phyloP scores from a whole-genome alignment of 2,113 vertebrate species.

The Nanorana parkeri region DNA sequence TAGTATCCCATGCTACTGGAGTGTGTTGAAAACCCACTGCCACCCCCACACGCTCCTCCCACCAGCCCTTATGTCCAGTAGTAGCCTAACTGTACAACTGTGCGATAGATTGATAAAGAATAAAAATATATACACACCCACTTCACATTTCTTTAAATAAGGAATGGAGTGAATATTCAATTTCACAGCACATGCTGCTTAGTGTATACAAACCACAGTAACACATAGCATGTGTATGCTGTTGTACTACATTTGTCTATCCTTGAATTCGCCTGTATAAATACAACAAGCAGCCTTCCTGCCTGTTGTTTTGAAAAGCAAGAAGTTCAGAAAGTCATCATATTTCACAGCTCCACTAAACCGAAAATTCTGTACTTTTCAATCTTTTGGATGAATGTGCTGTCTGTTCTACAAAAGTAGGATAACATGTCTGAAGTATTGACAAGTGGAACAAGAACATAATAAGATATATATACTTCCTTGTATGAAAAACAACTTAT shows the following conservation, averaged over 20 bases:
- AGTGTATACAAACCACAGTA: too few relatives aligned
- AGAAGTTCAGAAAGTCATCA: constrained; percentile 31
- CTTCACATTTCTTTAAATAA: too few relatives aligned
- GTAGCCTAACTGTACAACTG: too few relatives aligned
- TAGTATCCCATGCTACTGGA: too few relatives aligned
- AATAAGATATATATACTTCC: constrained; percentile 13
- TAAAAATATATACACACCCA: too few relatives aligned
- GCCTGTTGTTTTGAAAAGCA: constrained; percentile 12
- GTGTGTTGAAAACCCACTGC: too few relatives aligned
- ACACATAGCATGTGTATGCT: too few relatives aligned
- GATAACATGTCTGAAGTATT: neutral
- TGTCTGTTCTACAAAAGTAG: neutral
- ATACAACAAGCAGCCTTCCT: neutral
- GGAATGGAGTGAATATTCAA: too few relatives aligned
- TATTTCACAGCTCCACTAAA: constrained; percentile 25
- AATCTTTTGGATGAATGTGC: constrained; percentile 24
- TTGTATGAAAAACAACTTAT: constrained; percentile 4
- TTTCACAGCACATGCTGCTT: too few relatives aligned
- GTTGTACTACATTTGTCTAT: constrained; percentile 2
- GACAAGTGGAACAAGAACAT: neutral
- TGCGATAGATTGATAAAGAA: too few relatives aligned
- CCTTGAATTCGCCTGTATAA: neutral
- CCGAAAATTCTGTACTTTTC: constrained; percentile 6
- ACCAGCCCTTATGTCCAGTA: too few relatives aligned
- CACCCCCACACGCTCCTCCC: too few relatives aligned